Percentiles rank a stretch among this genome's conserved stretches.
These are phyloP conservation scores for Operophtera brumata DNA, from an alignment of 2,888 invertebrate genomes.

Conservation along the genomic window DNA sequence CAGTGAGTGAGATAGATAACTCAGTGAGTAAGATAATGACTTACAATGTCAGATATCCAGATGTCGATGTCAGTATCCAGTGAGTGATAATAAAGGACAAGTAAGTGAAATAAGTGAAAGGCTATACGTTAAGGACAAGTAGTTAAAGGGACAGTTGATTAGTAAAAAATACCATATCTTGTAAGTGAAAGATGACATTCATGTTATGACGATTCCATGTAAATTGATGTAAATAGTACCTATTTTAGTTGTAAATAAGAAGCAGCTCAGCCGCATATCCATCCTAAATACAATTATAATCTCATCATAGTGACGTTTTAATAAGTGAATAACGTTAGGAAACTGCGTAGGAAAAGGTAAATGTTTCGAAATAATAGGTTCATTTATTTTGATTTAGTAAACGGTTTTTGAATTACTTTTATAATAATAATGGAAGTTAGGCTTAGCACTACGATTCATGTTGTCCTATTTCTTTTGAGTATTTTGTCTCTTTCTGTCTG, in stretches of 20 bases:
- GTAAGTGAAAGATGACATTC: conserved; percentile 33
- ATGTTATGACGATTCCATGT: conserved; percentile 45
- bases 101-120: not conserved
- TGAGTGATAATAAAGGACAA: no score
- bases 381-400: conserved; percentile 5
- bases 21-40: not conserved
- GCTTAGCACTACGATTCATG: no score
- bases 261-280: conserved; percentile 74
- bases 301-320: conserved; percentile 42
- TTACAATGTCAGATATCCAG: no score
- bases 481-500: no score
- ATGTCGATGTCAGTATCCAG: no score
- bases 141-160: conserved; percentile 20
- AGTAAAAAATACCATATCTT: conserved; percentile 43
- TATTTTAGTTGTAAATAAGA: conserved; percentile 49
- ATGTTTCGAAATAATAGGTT: conserved; percentile 18
- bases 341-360: conserved; percentile 31
- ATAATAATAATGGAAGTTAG: not conserved
- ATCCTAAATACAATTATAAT: conserved; percentile 64
- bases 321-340: conserved; percentile 39
- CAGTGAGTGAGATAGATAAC: not conserved
- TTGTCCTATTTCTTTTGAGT: no score
- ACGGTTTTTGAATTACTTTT: conserved; percentile 4
- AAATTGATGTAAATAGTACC: conserved; percentile 62
- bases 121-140: conserved; percentile 2